A percentile compares a stretch with the other conserved stretches of the same genome.
These are phyloP conservation scores for Chrysolina haemoptera DNA, from an alignment of 2,888 invertebrate genomes.

Conservation along the genomic window DNA sequence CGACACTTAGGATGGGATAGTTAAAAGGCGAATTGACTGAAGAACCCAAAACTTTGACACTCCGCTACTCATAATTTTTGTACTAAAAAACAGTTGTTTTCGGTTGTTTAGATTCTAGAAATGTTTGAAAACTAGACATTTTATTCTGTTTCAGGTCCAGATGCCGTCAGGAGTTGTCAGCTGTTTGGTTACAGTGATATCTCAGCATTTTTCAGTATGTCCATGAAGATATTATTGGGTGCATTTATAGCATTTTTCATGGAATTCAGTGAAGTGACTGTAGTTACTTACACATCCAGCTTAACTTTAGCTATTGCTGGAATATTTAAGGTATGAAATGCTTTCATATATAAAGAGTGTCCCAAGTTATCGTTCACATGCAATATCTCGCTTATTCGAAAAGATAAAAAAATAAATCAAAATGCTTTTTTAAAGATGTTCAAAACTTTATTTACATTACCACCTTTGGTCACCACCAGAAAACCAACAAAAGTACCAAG, in stretches of 20 bases:
- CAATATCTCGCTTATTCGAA: too few relatives aligned
- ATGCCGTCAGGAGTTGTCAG: conserved; percentile 69
- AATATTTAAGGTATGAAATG: conserved; percentile 92
- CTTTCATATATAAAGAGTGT: too few relatives aligned
- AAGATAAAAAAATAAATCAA: too few relatives aligned
- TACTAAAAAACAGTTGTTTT: not conserved
- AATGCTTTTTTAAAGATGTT: too few relatives aligned
- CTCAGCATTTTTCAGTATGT: conserved; percentile 45
- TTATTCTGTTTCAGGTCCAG: conserved; percentile 66
- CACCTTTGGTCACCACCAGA: too few relatives aligned
- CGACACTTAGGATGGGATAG: too few relatives aligned
- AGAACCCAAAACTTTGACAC: too few relatives aligned
- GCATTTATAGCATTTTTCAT: conserved; percentile 92
- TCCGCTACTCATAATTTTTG: too few relatives aligned
- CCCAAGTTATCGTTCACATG: too few relatives aligned
- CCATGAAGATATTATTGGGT: conserved; percentile 80
- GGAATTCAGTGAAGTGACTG: conserved; percentile 95
- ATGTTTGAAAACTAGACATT: not conserved
- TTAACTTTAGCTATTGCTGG: conserved; percentile 96
- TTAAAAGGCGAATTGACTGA: too few relatives aligned
- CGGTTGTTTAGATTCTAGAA: not conserved
- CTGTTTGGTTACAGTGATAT: conserved; percentile 70
- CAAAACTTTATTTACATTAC: too few relatives aligned
- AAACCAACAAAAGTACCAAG: too few relatives aligned
- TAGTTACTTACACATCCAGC: conserved; percentile 95